Conservation (phyloP, 2,797 vertebrate species). For the Silurus lanzhouensis region DNA sequence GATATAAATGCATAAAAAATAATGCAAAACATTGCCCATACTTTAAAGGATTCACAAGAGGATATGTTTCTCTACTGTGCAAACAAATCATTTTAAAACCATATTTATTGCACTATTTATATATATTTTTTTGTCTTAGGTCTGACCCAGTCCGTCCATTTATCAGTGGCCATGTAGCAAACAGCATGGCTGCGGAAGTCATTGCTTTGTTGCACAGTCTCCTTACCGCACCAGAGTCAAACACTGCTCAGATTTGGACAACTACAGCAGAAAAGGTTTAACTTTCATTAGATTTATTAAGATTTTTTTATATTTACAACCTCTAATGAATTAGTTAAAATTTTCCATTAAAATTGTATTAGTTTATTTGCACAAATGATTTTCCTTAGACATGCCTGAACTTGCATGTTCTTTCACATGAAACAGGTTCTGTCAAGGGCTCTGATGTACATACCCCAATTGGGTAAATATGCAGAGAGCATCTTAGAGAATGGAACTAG, state of each 20-base stretch:
- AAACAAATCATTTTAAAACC: background rate
- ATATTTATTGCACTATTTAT: background rate
- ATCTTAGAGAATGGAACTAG: conserved; percentile 95
- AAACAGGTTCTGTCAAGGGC: conserved; percentile 89
- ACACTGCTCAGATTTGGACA: conserved; percentile 98
- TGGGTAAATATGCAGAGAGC: conserved; percentile 95
- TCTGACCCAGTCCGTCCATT: conserved; percentile 95
- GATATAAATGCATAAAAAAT: no score
- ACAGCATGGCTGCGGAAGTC: conserved; percentile 98
- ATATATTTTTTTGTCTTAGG: conserved; percentile 65
- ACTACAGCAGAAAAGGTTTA: conserved; percentile 92
- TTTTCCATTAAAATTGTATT: background rate
- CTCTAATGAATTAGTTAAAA: no score
- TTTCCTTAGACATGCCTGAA: background rate
- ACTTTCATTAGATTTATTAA: background rate
- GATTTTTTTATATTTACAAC: background rate
- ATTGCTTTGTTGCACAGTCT: conserved; percentile 95
- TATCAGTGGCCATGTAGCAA: conserved; percentile 97
- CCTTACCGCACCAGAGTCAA: conserved; percentile 95
- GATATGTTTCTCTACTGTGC: background rate
- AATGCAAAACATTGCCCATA: background rate
- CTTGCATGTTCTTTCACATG: conserved; percentile 11
- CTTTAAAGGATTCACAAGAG: background rate
- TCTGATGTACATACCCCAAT: conserved; percentile 96
- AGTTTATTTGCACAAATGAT: background rate